Conservation (phyloP, 2,888 invertebrate genomes). For the Habrosyne pyritoides region DNA sequence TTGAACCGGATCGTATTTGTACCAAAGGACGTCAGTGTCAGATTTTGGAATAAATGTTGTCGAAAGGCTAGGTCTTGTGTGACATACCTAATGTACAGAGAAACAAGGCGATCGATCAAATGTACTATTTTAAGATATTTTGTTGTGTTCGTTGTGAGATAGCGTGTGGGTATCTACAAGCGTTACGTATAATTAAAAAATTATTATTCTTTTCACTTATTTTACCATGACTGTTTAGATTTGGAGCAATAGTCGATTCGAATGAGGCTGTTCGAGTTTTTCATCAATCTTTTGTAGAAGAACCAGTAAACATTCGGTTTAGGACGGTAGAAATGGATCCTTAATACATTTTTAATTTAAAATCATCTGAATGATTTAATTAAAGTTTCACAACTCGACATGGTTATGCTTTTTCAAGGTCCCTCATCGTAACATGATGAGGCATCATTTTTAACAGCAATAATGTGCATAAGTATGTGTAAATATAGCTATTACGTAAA, state of each 20-base stretch:
- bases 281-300: not conserved
- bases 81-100: not conserved
- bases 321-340: not conserved
- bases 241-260: not conserved
- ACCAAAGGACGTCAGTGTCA: too few species aligned
- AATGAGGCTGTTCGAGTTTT: not conserved
- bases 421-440: not conserved
- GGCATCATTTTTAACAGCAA: not conserved
- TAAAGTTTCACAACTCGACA: not conserved
- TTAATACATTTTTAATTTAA: not conserved
- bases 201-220: slow-evolving; percentile 5
- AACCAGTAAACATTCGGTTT: too few species aligned
- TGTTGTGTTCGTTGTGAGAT: not conserved
- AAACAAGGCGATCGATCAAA: not conserved
- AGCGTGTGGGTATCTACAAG: not conserved
- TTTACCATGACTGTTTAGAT: slow-evolving; percentile 1
- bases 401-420: not conserved
- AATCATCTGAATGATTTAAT: not conserved
- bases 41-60: too few species aligned
- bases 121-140: not conserved
- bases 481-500: not conserved
- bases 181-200: not conserved
- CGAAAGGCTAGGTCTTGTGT: too few species aligned
- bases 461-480: slow-evolving; percentile 2
- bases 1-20: too few species aligned